phyloP scores from a whole-genome alignment of 2,113 vertebrate genomes.

The Leucosticte australis region DNA sequence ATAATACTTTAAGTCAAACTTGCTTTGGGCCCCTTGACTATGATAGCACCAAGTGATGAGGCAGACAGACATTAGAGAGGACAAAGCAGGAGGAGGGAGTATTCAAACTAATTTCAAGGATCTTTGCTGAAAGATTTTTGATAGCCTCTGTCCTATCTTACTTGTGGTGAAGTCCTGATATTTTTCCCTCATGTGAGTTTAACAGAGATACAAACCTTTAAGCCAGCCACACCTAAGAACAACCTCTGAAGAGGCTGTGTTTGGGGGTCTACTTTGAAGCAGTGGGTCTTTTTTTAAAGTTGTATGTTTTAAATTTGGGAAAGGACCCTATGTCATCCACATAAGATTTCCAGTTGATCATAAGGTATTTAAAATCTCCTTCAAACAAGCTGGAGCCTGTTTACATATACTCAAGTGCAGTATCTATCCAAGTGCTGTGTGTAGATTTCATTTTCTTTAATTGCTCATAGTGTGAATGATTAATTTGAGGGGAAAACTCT shows the following conservation, averaged over 20 bases:
- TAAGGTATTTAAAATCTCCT: neutral
- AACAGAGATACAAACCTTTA: neutral
- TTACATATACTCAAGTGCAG: conserved; percentile 5
- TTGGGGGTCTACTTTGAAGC: neutral
- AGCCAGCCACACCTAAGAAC: neutral
- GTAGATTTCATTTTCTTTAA: conserved; percentile 10
- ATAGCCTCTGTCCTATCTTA: neutral
- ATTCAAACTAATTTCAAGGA: neutral
- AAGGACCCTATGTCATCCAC: neutral
- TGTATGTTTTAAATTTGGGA: neutral
- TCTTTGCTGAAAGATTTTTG: neutral
- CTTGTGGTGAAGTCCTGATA: neutral
- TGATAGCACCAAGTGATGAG: neutral
- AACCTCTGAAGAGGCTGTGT: neutral
- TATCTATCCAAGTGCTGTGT: neutral
- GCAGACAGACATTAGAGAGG: neutral
- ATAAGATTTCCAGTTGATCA: neutral
- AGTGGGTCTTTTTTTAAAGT: neutral
- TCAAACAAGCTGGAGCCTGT: neutral
- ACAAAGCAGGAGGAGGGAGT: neutral
- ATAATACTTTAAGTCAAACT: neutral
- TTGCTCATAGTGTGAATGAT: neutral
- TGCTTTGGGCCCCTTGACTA: neutral
- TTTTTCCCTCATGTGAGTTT: neutral
- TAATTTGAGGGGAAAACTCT: conserved; percentile 21